Percentiles rank a stretch among this genome's conserved stretches.
phyloP scores from a whole-genome alignment of 2,113 vertebrate species.

The Phylloscopus trochilus region DNA sequence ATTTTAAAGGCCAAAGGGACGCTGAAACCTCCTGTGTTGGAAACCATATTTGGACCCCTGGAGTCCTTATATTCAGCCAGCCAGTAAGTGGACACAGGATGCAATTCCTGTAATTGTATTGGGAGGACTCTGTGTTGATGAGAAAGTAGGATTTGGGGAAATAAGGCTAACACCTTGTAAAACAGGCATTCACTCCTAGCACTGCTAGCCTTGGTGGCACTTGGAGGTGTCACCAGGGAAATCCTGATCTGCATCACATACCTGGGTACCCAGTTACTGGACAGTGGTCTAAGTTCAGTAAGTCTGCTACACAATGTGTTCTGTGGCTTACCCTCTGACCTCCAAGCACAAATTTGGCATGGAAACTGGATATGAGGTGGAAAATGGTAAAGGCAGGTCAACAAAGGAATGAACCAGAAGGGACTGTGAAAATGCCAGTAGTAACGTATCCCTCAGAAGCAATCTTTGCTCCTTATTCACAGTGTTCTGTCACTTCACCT shows the following conservation, averaged over 20 bases:
- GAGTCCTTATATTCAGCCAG: conserved; percentile 85
- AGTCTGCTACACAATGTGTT: background rate
- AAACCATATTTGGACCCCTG: conserved; percentile 87
- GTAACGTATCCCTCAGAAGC: background rate
- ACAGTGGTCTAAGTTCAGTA: background rate
- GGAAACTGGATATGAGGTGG: background rate
- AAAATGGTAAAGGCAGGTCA: background rate
- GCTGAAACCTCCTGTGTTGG: conserved; percentile 78
- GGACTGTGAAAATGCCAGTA: background rate
- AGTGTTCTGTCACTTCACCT: conserved; percentile 82
- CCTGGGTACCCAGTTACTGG: background rate
- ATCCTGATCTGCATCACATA: background rate
- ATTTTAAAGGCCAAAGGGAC: conserved; percentile 91
- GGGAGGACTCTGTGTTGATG: background rate
- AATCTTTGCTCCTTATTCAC: background rate
- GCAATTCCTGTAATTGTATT: background rate
- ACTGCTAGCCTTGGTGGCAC: background rate
- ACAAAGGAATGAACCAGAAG: background rate
- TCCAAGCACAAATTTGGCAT: background rate
- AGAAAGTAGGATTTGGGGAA: background rate
- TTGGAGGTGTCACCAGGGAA: background rate
- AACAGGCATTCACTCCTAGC: background rate
- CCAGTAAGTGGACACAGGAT: conserved; percentile 80
- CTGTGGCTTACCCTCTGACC: background rate
- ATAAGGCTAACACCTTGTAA: background rate